Evolutionary conservation across 2,113 vertebrate genomes (phyloP), one percentile per base, ranked within the genome.

Genomic region (Osmerus eperlanus): DNA sequence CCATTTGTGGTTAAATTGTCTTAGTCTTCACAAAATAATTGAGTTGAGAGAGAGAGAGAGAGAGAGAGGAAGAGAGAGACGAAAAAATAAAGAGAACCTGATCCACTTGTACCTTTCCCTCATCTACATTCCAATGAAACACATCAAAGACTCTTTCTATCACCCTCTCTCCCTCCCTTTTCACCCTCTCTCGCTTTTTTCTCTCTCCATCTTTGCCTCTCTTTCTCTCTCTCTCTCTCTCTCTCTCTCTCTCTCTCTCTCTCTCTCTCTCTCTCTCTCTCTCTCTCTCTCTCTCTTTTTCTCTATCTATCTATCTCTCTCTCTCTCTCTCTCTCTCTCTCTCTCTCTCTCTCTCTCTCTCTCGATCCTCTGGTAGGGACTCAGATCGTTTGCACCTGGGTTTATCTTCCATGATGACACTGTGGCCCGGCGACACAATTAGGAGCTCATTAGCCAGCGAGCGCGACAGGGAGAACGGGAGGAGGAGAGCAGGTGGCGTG

Each of bases 361-460:
- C 72, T 74, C 81, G 69, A 6, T 72, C 70, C 14, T 73, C 73
- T 81, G 68, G 7, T 71, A 79, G 25, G 75, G 81, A 25, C 25
- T 23, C 9, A 79, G 73, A 82, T 85, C 47, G 77, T 78, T 77
- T 18, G 2, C 65, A 16, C 63, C 52, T 67, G 62, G 83, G 83
- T 76, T 70, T 76, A 73, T 79, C 71, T 83, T 75, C 75, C 62
- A 76, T 75, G 79, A 73, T 81, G 75, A 82, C 82, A 82, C 76
- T 70, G 68, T 80, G 84, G 76, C 84, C 85, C 79, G 56, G 81
- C 78, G 81, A 68, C 78, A 79, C 81, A 89, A 88, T 88, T 85
- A 86, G 81, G 76, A 81, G 72, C 78, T 85, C 81, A 88, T 86
- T 86, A 88, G 75, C 83, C 77, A 75, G 73, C 85, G 28, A 78